Base-by-base conservation (phyloP, 2,797 vertebrate species). In the Malurus leucopterus region DNA sequence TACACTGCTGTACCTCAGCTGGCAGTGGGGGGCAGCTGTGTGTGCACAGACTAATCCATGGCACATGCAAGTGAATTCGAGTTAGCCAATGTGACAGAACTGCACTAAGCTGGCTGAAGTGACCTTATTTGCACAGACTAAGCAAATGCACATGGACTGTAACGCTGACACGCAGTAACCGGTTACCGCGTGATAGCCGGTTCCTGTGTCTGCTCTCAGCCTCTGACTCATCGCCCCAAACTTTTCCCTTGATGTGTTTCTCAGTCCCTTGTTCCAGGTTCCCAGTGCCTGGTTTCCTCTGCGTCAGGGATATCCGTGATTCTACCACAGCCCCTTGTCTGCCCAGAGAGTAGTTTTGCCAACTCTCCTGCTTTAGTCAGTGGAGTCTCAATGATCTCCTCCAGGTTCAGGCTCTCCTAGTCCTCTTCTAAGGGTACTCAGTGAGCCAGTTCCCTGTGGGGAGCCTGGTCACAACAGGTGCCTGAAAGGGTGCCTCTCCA, bases 61-160 rank as follows among this genome's bases (percentile, higher is more conserved):
- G 92, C 86, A 76, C 88, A 82, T 76, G 88, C 67, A 57, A 92
- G 71, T 36, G 88, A 70, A 22, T 41, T 74, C 0, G 2, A 84
- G 77, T 69, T 82, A 59, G 77, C 88, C 92, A 91, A 76, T 0
- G 2, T 4, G 77, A 44, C 83, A 72, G 88, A 94, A 91, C 93
- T 0, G 68, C 92, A 72, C 74, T 75, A 4, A 90, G 64, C 92
- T 88, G 80, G 91, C 85, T 93, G 91, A 38, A 73, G 6, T 92
- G 91, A 76, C 93, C 90, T 89, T 81, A 82, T 91, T 91, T 93
- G 91, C 83, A 91, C 0, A 55, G 80, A 51, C 89, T 95, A 89
- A 94, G 92, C 88, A 32, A 86, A 93, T 87, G 80, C 95, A 95
- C 84, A 88, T 95, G 93, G 93, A 30, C 64, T 54, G 76, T 8